Conservation (phyloP, 2,888 invertebrate genomes). For the Eurois occulta region DNA sequence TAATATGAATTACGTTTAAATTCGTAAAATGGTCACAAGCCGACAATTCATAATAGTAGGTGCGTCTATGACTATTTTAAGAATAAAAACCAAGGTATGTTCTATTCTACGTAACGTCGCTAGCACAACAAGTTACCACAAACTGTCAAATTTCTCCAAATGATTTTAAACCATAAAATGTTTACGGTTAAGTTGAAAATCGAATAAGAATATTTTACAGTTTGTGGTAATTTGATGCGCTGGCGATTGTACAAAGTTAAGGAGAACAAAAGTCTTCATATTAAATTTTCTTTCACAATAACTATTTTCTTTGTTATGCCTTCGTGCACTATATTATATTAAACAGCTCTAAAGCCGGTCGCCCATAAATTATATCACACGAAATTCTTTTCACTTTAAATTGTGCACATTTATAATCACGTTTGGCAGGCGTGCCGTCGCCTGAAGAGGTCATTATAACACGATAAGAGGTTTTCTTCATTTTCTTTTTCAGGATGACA, state of each 20-base stretch:
- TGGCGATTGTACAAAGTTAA: not conserved
- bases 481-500: conserved; percentile 13
- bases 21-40: too few relatives aligned
- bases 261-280: not conserved
- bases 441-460: conserved; percentile 29
- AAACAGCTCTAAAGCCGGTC: conserved; percentile 3
- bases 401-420: conserved; percentile 35
- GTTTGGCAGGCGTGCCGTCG: conserved; percentile 24
- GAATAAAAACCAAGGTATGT: too few relatives aligned
- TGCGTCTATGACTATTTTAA: too few relatives aligned
- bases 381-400: conserved; percentile 35
- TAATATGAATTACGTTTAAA: too few relatives aligned
- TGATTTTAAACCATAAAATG: too few relatives aligned
- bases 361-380: conserved; percentile 34
- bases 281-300: conserved; percentile 6
- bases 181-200: too few relatives aligned
- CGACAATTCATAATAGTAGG: too few relatives aligned
- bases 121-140: too few relatives aligned
- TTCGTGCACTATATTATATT: conserved; percentile 33
- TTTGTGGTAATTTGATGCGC: too few relatives aligned
- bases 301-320: conserved; percentile 23
- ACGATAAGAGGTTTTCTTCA: not conserved
- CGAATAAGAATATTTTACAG: too few relatives aligned
- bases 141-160: too few relatives aligned
- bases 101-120: too few relatives aligned